Percentiles rank a stretch among this genome's conserved stretches.
Evolutionary conservation across 2,888 invertebrate species (phyloP).

Genomic region (Germaria angustata): DNA sequence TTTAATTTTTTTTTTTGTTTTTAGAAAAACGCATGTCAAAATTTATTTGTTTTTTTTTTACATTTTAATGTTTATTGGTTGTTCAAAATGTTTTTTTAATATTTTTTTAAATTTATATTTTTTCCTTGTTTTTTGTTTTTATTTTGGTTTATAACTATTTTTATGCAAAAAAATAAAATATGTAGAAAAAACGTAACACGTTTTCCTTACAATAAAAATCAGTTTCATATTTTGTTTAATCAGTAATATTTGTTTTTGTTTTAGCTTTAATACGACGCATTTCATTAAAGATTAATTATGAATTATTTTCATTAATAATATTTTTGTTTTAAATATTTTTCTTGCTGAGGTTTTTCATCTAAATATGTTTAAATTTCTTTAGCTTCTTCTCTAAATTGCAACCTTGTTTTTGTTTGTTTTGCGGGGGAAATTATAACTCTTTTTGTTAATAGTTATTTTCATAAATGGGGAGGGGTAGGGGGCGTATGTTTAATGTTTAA

Average conservation of each 20-base stretch:
- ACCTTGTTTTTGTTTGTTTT: conserved; percentile 57
- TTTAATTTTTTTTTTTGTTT: neutral
- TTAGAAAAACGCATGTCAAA: conserved; percentile 57
- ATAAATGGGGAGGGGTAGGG: conserved; percentile 7
- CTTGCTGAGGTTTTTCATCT: conserved; percentile 67
- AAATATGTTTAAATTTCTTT: conserved; percentile 68
- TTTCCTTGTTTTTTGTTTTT: conserved; percentile 42
- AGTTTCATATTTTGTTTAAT: conserved; percentile 72
- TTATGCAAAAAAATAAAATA: conserved; percentile 70
- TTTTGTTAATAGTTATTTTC: conserved; percentile 19
- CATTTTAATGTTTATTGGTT: conserved; percentile 66
- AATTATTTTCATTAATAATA: conserved; percentile 81
- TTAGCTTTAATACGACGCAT: conserved; percentile 69
- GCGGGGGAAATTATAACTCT: conserved; percentile 35
- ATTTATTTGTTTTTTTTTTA: conserved; percentile 67
- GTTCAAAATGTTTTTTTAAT: conserved; percentile 63
- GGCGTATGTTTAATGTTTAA: conserved; percentile 6
- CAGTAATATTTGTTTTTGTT: conserved; percentile 69
- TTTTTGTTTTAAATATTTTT: conserved; percentile 58
- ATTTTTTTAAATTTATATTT: conserved; percentile 47
- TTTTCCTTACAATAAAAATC: conserved; percentile 79
- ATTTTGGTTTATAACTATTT: conserved; percentile 66
- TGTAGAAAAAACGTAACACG: conserved; percentile 73
- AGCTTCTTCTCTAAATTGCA: conserved; percentile 64
- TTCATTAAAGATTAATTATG: conserved; percentile 66